Conservation (phyloP, 2,888 invertebrate species). For the Seira ritae region DNA sequence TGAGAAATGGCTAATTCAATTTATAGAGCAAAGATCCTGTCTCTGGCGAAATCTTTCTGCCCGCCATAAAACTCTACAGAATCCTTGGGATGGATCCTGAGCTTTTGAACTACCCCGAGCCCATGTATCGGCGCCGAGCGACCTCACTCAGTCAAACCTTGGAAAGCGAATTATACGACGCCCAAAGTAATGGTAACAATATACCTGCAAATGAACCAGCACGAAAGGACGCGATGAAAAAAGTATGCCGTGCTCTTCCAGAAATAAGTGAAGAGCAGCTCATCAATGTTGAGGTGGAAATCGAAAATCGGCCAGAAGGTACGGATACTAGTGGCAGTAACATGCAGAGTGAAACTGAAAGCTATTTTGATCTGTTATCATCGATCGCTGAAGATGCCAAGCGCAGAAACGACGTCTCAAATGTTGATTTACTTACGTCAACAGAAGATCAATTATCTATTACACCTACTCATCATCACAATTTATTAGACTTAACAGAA, state of each 20-base stretch:
- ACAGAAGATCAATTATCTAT: constrained; percentile 21
- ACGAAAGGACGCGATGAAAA: no score
- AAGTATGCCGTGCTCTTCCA: not conserved
- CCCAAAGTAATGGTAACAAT: no score
- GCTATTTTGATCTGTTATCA: constrained; percentile 48
- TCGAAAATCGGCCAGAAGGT: constrained; percentile 21
- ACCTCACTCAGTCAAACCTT: no score
- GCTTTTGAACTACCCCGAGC: constrained; percentile 54
- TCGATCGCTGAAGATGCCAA: constrained; percentile 39
- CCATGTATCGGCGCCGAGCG: constrained; percentile 40
- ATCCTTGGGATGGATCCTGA: constrained; percentile 70
- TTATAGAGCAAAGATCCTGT: constrained; percentile 75
- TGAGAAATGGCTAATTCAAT: constrained; percentile 13
- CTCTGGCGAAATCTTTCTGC: constrained; percentile 77
- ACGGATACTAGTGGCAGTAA: not conserved
- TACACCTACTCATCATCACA: constrained; percentile 6
- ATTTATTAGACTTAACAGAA: not conserved
- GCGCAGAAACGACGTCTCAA: not conserved
- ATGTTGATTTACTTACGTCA: constrained; percentile 49
- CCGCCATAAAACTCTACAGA: constrained; percentile 76
- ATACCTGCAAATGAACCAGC: no score
- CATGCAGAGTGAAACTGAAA: constrained; percentile 26
- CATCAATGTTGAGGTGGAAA: constrained; percentile 49
- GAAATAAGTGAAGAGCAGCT: constrained; percentile 40
- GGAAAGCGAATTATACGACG: not conserved